Base-by-base conservation (phyloP, 2,888 invertebrate species). In the Hipparchia semele region DNA sequence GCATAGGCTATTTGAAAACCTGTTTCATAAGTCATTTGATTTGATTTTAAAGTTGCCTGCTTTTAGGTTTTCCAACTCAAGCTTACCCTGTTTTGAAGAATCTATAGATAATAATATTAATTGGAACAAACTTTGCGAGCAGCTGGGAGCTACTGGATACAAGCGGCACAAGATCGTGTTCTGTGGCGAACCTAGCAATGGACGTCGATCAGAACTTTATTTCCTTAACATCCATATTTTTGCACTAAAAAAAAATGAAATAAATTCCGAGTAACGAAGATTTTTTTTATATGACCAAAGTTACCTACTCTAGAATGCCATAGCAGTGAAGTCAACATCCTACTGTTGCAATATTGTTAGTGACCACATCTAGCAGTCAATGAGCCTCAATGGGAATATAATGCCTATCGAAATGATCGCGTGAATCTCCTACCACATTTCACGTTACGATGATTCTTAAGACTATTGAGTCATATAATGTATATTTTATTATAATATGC, bases 401-500 rank as follows among this genome's bases (percentile, higher is more conserved):
- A 45, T 67, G 60, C 49, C 12, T 53, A 62, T 53, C 53, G 60
- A 61, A 53, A n/a, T 56, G 64, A 12, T 61, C 23, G 62, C 67
- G 67, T 60, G 72, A 72, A 23, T 54, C 49, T 62, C 5, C 49
- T 13, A 72, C 49, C 23, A 68, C 68, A 72, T 59, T 64, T 71
- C 67, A 72, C 62, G 53, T 72, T 62, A 68, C 8, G 49, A 65
- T 64, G 65, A 65, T 33, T 71, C 13, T 46, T 56, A 13, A 53
- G 39, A 10, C 13, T 58, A 64, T 68, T 72, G 68, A 68, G 58
- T 72, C 72, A 68, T 58, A 62, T 64, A 62, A 68, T 64, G 39
- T 39, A 45, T 23, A 59, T 68, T 68, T 68, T 59, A 59, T 59
- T 49, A 60, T 68, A 4, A 2, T 39, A 51, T 51, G 59, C 59